Evolutionary conservation across 1,140 invertebrate species (phyloP).

Genomic region (Atopsyche davidsoni): DNA sequence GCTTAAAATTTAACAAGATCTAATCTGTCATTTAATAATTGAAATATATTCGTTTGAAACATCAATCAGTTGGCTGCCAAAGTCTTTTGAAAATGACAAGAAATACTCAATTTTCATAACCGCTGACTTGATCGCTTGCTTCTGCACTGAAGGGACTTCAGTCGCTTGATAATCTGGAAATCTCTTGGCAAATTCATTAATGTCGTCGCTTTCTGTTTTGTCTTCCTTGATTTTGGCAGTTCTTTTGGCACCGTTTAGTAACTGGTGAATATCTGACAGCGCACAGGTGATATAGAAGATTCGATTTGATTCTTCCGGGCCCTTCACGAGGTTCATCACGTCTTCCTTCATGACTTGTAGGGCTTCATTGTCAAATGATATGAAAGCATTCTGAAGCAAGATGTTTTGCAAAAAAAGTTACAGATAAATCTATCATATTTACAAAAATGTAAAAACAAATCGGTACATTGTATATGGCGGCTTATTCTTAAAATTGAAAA

Average conservation of each 20-base stretch:
- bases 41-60: no score
- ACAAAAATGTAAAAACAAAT: constrained; percentile 7
- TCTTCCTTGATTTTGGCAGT: constrained; percentile 32
- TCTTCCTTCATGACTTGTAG: constrained; percentile 38
- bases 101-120: constrained; percentile 66
- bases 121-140: constrained; percentile 50
- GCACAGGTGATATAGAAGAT: constrained; percentile 48
- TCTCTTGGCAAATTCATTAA: constrained; percentile 46
- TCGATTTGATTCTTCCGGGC: constrained; percentile 41
- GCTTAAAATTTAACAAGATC: no score
- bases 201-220: constrained; percentile 31
- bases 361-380: constrained; percentile 39
- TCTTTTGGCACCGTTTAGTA: constrained; percentile 46
- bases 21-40: no score
- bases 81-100: constrained; percentile 53
- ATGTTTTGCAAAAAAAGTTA: constrained; percentile 11
- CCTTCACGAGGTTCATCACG: constrained; percentile 42
- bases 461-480: background rate
- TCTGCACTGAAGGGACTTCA: constrained; percentile 45
- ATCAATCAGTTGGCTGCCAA: constrained; percentile 4
- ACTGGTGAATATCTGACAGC: constrained; percentile 54
- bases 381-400: constrained; percentile 38
- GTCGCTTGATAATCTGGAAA: constrained; percentile 48
- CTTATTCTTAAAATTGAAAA: background rate
- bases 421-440: constrained; percentile 5